Conservation (phyloP, 1,140 invertebrate genomes). For the Zaprionus inermis region DNA sequence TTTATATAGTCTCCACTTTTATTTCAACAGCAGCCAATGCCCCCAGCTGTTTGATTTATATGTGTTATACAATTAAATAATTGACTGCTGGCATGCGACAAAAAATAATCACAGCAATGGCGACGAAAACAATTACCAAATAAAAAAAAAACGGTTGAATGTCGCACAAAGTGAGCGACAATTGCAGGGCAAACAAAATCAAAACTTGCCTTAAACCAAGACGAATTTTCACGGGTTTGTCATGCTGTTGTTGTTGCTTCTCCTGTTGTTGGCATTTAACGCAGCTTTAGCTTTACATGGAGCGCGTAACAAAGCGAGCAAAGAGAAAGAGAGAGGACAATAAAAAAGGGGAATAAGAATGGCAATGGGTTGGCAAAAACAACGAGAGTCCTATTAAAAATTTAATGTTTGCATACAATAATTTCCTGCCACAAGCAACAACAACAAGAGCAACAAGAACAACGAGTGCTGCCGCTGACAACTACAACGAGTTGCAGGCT, state of each 20-base stretch:
- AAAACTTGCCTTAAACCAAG: conserved; percentile 15
- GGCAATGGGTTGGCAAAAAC: conserved; percentile 13
- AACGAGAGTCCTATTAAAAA: conserved; percentile 69
- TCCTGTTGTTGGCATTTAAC: conserved; percentile 19
- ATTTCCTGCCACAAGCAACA: conserved; percentile 61
- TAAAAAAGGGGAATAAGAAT: background rate
- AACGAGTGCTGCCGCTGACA: conserved; percentile 55
- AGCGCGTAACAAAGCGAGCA: conserved; percentile 28
- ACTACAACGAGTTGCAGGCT: conserved; percentile 58
- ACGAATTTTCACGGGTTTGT: conserved; percentile 28
- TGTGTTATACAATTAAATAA: conserved; percentile 14
- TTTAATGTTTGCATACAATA: conserved; percentile 78
- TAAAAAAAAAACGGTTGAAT: background rate
- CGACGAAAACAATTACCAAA: background rate
- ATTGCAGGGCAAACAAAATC: conserved; percentile 40
- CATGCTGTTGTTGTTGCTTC: background rate
- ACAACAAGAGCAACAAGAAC: conserved; percentile 11
- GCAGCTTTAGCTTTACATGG: conserved; percentile 13
- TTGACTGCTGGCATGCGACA: conserved; percentile 14
- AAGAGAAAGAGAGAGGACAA: background rate
- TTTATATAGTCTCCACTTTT: too few species aligned
- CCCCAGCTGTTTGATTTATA: conserved; percentile 57
- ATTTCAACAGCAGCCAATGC: conserved; percentile 48
- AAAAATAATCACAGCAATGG: background rate
- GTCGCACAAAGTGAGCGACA: conserved; percentile 13